phyloP scores from a whole-genome alignment of 2,797 vertebrate genomes.

The Gadopsis marmoratus region DNA sequence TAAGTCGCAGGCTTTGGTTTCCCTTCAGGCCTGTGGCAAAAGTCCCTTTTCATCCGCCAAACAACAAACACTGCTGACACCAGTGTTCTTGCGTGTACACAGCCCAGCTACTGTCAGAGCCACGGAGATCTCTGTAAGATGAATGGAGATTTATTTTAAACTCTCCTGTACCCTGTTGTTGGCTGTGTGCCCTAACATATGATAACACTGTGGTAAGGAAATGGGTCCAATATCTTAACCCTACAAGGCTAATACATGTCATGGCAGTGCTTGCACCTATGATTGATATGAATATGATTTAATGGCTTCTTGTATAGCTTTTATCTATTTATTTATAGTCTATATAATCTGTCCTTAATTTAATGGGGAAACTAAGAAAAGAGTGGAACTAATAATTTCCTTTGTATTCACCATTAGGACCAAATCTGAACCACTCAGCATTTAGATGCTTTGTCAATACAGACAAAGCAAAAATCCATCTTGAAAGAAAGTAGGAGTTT shows the following conservation, averaged over 20 bases:
- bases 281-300: neutral
- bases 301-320: neutral
- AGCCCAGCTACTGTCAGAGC: slow-evolving; percentile 68
- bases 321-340: neutral
- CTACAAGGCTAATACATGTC: slow-evolving; percentile 68
- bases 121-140: slow-evolving; percentile 77
- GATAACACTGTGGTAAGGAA: slow-evolving; percentile 55
- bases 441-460: neutral
- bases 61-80: slow-evolving; percentile 78
- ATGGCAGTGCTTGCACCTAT: neutral
- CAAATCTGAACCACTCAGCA: neutral
- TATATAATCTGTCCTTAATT: neutral
- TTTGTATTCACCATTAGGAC: neutral
- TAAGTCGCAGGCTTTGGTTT: slow-evolving; percentile 65
- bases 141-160: slow-evolving; percentile 83
- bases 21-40: slow-evolving; percentile 40
- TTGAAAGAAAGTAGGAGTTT: neutral
- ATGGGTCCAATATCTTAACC: slow-evolving; percentile 56
- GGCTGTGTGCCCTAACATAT: slow-evolving; percentile 51
- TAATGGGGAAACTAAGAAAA: neutral
- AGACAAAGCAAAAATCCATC: neutral
- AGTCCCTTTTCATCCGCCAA: slow-evolving; percentile 49
- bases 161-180: slow-evolving; percentile 47
- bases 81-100: slow-evolving; percentile 55
- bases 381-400: neutral